A percentile compares a stretch with the other conserved stretches of the same genome.
Conservation (phyloP, 2,888 invertebrate genomes). For the Merodon equestris region DNA sequence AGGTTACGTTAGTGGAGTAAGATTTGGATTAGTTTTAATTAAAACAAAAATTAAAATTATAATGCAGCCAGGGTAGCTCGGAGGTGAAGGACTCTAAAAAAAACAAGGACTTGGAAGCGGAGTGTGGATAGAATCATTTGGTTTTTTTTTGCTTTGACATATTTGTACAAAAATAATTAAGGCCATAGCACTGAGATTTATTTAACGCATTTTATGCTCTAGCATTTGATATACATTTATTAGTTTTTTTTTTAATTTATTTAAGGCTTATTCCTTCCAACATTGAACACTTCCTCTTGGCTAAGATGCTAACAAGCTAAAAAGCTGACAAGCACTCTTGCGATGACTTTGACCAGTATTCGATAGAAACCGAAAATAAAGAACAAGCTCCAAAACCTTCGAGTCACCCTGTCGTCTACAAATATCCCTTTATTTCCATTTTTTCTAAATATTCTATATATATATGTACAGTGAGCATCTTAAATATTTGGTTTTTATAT, state of each 20-base stretch:
- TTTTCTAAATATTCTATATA: no score
- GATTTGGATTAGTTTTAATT: not conserved
- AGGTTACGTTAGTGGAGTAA: not conserved
- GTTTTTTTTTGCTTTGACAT: not conserved
- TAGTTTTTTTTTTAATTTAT: not conserved
- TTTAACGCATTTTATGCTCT: not conserved
- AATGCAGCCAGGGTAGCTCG: conserved; percentile 55
- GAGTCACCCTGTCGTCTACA: conserved; percentile 55
- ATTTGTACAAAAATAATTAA: conserved; percentile 42
- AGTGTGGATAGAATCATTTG: not conserved
- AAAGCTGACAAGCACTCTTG: not conserved
- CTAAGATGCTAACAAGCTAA: not conserved
- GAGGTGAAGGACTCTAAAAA: conserved; percentile 40
- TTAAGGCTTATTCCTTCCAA: conserved; percentile 31
- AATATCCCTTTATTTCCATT: conserved; percentile 9
- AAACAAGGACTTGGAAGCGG: conserved; percentile 29
- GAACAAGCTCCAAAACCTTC: conserved; percentile 42
- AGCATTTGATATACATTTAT: conserved; percentile 7
- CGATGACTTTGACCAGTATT: not conserved
- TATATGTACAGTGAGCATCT: no score
- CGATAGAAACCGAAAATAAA: not conserved
- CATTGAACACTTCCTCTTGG: conserved; percentile 12
- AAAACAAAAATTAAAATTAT: not conserved
- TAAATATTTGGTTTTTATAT: no score
- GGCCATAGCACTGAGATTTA: conserved; percentile 8